These are phyloP conservation scores for Perognathus longimembris DNA, from an alignment of 2,113 vertebrate genomes.

Conservation along the genomic window DNA sequence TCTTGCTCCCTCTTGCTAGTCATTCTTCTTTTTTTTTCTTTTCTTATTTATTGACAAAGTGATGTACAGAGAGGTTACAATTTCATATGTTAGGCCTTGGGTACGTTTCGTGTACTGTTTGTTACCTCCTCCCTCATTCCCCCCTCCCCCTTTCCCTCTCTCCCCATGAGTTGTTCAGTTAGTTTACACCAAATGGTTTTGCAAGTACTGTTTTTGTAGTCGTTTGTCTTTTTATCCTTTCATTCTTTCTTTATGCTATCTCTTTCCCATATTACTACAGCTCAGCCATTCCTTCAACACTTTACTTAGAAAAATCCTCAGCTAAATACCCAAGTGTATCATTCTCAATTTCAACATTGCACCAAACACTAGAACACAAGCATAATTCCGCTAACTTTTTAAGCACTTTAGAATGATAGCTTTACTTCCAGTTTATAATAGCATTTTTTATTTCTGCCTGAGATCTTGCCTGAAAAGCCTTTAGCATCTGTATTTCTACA, in stretches of 20 bases:
- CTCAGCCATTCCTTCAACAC: not conserved
- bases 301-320: not conserved
- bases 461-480: not conserved
- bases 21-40: too few species aligned
- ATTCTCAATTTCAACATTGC: not conserved
- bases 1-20: not conserved
- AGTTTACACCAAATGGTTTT: too few species aligned
- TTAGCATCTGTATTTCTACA: not conserved
- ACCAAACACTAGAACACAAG: not conserved
- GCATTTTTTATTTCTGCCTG: not conserved
- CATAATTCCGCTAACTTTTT: not conserved
- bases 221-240: too few species aligned
- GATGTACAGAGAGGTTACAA: too few species aligned
- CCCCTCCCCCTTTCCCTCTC: too few species aligned
- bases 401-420: not conserved
- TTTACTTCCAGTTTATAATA: not conserved
- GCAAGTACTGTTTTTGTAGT: too few species aligned
- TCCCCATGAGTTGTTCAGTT: too few species aligned
- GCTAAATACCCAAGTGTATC: not conserved
- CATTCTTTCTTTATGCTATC: not conserved
- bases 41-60: too few species aligned
- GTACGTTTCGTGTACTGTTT: too few species aligned
- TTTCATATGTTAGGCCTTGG: too few species aligned
- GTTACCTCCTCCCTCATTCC: too few species aligned
- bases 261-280: not conserved